A percentile compares a stretch with the other conserved stretches of the same genome.
Evolutionary conservation across 2,113 vertebrate species (phyloP).

Genomic region (Cariama cristata): DNA sequence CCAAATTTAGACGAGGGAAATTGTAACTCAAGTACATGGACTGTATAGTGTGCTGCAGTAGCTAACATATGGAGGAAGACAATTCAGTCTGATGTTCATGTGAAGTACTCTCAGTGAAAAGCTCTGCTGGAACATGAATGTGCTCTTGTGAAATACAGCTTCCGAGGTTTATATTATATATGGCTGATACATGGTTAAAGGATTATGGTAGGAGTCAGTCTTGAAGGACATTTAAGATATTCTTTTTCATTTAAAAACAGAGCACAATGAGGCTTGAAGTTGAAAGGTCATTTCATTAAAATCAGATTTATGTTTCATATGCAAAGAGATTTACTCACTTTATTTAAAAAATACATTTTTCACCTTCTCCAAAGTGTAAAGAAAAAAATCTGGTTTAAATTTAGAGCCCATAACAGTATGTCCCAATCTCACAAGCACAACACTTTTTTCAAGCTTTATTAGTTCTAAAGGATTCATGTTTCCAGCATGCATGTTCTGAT

Average conservation of each 20-base stretch:
- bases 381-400: neutral
- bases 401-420: neutral
- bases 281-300: neutral
- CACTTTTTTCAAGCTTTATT: neutral
- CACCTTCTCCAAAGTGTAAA: neutral
- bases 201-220: neutral
- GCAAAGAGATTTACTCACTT: neutral
- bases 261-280: neutral
- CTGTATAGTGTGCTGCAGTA: neutral
- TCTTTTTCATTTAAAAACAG: neutral
- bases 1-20: neutral
- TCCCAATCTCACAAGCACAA: neutral
- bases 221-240: neutral
- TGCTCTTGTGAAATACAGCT: neutral
- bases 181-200: neutral
- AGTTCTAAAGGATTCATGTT: neutral
- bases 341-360: neutral
- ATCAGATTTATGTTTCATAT: neutral
- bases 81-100: neutral
- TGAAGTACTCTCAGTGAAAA: neutral
- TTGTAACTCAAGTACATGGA: neutral
- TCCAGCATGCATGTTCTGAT: neutral
- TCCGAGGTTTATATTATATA: neutral
- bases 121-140: neutral
- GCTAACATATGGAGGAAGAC: neutral